Percentiles rank a stretch among this genome's conserved stretches.
Evolutionary conservation across 2,888 invertebrate species (phyloP).

Genomic region (Trachelus tabidus): DNA sequence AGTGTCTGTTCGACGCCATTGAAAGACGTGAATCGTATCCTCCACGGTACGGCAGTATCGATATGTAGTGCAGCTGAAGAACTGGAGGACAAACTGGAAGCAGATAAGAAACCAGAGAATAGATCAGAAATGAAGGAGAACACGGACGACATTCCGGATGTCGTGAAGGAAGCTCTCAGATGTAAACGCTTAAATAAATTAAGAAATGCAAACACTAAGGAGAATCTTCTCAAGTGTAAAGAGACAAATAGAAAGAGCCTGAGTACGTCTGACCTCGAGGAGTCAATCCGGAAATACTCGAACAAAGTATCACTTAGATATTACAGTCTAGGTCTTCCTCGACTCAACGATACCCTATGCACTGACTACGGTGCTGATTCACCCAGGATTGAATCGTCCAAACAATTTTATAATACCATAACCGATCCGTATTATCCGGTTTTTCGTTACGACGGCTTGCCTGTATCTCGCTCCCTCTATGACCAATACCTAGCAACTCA

Average conservation of each 20-base stretch:
- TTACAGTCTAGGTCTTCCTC: slow-evolving; percentile 66
- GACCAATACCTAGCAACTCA: slow-evolving; percentile 77
- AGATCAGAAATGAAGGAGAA: slow-evolving; percentile 30
- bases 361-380: slow-evolving; percentile 38
- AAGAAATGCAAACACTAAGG: slow-evolving; percentile 42
- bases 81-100: slow-evolving; percentile 31
- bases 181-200: slow-evolving; percentile 63
- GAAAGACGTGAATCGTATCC: slow-evolving; percentile 77
- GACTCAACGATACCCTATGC: slow-evolving; percentile 52
- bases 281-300: slow-evolving; percentile 71
- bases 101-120: slow-evolving; percentile 23
- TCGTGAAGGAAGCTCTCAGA: slow-evolving; percentile 64
- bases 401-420: slow-evolving; percentile 75
- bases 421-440: slow-evolving; percentile 84
- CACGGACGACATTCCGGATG: slow-evolving; percentile 62
- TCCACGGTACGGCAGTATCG: slow-evolving; percentile 79
- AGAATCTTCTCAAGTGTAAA: slow-evolving; percentile 38
- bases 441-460: slow-evolving; percentile 79
- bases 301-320: slow-evolving; percentile 72
- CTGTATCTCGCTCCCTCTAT: slow-evolving; percentile 79
- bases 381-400: slow-evolving; percentile 57
- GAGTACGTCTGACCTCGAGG: slow-evolving; percentile 76
- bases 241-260: slow-evolving; percentile 59
- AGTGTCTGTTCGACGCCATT: slow-evolving; percentile 84
- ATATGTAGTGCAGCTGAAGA: slow-evolving; percentile 75